Percentiles rank a stretch among this genome's conserved stretches.
Conservation (phyloP, 2,888 invertebrate species). For the Polymixis flavicincta region DNA sequence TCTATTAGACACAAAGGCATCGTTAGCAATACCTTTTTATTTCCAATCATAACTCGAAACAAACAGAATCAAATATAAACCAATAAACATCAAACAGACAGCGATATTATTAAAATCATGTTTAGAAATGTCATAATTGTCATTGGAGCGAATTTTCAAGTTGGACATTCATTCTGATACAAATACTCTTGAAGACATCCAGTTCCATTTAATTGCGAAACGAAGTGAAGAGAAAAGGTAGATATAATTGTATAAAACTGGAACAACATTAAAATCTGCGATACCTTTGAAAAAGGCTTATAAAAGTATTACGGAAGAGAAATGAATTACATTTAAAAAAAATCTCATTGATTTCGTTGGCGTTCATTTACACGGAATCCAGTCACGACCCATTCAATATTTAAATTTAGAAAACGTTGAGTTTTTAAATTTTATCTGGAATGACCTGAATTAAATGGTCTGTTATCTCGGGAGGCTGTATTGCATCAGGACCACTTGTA, state of each 20-base stretch:
- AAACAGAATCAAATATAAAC: constrained; percentile 50
- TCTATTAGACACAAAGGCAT: constrained; percentile 25
- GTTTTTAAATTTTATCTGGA: constrained; percentile 22
- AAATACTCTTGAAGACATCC: constrained; percentile 58
- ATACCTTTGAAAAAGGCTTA: constrained; percentile 59
- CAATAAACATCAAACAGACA: constrained; percentile 48
- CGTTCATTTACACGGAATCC: constrained; percentile 42
- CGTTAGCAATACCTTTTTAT: constrained; percentile 37
- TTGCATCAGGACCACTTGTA: constrained; percentile 10
- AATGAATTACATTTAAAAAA: constrained; percentile 54
- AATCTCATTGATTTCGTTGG: constrained; percentile 42
- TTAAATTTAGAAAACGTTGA: constrained; percentile 26
- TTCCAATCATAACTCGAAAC: constrained; percentile 44
- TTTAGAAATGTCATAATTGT: constrained; percentile 61
- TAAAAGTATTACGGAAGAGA: constrained; percentile 44
- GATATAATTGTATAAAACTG: constrained; percentile 52
- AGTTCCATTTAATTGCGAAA: constrained; percentile 60
- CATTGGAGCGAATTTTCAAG: constrained; percentile 45
- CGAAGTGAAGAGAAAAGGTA: constrained; percentile 42
- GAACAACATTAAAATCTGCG: constrained; percentile 48
- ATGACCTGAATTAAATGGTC: constrained; percentile 10
- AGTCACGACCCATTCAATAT: constrained; percentile 30
- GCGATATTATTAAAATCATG: constrained; percentile 50
- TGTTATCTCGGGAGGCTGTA: neutral
- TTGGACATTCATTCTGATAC: constrained; percentile 46